Evolutionary conservation across 2,113 vertebrate genomes (phyloP).

Genomic region (Isichthys henryi): DNA sequence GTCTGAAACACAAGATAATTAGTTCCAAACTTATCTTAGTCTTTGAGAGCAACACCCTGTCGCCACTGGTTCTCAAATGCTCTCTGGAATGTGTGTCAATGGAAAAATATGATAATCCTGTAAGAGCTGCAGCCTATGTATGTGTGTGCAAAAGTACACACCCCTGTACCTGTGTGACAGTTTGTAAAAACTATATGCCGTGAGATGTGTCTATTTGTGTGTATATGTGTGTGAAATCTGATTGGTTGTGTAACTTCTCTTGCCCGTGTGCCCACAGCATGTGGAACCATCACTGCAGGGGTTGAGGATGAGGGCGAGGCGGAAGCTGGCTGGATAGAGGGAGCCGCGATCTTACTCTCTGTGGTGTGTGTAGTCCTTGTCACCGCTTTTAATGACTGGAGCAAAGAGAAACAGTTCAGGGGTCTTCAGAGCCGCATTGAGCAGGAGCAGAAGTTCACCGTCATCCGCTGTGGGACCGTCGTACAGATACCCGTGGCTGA

Average conservation of each 20-base stretch:
- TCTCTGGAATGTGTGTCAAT: background rate
- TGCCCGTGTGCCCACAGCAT: constrained; percentile 46
- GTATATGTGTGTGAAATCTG: background rate
- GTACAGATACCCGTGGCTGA: constrained; percentile 77
- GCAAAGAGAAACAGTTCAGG: constrained; percentile 78
- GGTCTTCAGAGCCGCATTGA: constrained; percentile 77
- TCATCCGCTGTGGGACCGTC: constrained; percentile 66
- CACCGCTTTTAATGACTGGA: constrained; percentile 81
- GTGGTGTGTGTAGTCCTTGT: constrained; percentile 78
- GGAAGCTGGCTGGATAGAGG: constrained; percentile 75
- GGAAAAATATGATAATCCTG: background rate
- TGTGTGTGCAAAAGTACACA: background rate
- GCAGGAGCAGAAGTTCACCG: constrained; percentile 75
- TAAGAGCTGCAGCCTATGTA: background rate
- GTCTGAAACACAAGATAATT: constrained; percentile 13
- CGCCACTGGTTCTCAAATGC: background rate
- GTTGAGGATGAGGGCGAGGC: constrained; percentile 70
- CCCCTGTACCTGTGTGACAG: background rate
- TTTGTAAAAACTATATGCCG: background rate
- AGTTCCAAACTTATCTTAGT: constrained; percentile 16
- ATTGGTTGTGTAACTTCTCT: background rate
- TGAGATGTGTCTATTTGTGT: background rate
- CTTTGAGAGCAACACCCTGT: background rate
- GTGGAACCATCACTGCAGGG: constrained; percentile 59
- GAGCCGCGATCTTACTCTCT: constrained; percentile 71